Conservation (phyloP, 2,113 vertebrate species). For the Nesoenas mayeri region DNA sequence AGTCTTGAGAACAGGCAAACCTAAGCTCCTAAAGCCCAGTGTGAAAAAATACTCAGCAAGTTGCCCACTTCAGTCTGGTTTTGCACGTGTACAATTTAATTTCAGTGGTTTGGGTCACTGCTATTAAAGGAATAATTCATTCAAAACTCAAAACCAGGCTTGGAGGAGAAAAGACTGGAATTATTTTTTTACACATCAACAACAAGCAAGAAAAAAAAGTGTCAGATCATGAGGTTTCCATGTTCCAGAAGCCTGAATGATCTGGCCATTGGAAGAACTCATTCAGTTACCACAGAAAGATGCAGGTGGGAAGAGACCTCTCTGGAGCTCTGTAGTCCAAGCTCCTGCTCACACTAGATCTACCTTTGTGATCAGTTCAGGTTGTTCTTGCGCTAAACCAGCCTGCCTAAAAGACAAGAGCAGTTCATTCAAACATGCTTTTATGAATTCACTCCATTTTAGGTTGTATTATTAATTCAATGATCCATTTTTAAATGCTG, state of each 20-base stretch:
- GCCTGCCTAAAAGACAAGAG: not conserved
- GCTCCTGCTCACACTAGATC: not conserved
- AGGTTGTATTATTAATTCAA: conserved; percentile 14
- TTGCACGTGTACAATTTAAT: not conserved
- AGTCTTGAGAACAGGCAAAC: not conserved
- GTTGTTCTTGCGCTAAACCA: not conserved
- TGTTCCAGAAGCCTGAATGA: rapidly evolving
- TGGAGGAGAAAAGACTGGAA: not conserved
- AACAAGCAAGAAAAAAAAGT: not conserved
- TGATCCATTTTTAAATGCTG: conserved; percentile 13
- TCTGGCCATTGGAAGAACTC: not conserved
- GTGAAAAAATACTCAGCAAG: not conserved
- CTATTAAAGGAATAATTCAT: not conserved
- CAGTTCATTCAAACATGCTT: not conserved
- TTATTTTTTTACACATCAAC: not conserved
- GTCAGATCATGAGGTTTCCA: not conserved
- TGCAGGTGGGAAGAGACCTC: not conserved
- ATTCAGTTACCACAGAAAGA: not conserved
- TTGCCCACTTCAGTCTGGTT: not conserved
- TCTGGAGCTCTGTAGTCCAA: not conserved
- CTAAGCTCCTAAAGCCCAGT: not conserved
- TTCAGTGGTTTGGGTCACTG: not conserved
- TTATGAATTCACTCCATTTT: not conserved
- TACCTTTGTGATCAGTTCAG: not conserved
- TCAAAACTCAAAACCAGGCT: not conserved